These are phyloP conservation scores for Masticophis lateralis DNA, from an alignment of 2,797 vertebrate genomes.

Conservation along the genomic window DNA sequence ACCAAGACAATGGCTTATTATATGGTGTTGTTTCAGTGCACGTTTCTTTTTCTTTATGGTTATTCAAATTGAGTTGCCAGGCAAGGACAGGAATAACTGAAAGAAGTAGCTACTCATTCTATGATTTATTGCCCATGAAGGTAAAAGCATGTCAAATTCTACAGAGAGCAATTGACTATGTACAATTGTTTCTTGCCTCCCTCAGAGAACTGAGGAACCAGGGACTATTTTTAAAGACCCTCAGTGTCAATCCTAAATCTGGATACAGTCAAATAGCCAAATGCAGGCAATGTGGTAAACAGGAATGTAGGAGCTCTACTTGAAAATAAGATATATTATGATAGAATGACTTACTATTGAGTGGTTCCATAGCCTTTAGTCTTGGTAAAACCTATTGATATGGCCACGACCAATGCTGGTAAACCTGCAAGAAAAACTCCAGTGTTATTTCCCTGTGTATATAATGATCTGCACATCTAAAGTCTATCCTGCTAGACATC, in stretches of 20 bases:
- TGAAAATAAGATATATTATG: slow-evolving; percentile 44
- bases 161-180: not conserved
- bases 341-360: slow-evolving; percentile 88
- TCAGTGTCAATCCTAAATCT: not conserved
- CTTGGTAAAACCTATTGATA: slow-evolving; percentile 99
- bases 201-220: not conserved
- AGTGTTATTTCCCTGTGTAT: slow-evolving; percentile 17
- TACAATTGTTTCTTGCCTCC: not conserved
- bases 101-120: not conserved
- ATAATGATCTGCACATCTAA: not conserved
- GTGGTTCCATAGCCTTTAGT: slow-evolving; percentile 98
- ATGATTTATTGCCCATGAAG: not conserved
- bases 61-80: not conserved
- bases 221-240: not conserved
- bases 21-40: not conserved
- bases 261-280: not conserved
- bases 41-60: not conserved
- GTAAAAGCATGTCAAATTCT: not conserved
- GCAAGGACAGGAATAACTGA: not conserved
- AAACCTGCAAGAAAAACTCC: slow-evolving; percentile 81
- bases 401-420: slow-evolving; percentile 96
- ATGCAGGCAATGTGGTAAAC: not conserved
- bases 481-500: not conserved
- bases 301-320: not conserved
- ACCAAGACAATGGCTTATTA: not conserved